A percentile compares a stretch with the other conserved stretches of the same genome.
Conservation (phyloP, 2,797 vertebrate species). For the Vireo griseus region DNA sequence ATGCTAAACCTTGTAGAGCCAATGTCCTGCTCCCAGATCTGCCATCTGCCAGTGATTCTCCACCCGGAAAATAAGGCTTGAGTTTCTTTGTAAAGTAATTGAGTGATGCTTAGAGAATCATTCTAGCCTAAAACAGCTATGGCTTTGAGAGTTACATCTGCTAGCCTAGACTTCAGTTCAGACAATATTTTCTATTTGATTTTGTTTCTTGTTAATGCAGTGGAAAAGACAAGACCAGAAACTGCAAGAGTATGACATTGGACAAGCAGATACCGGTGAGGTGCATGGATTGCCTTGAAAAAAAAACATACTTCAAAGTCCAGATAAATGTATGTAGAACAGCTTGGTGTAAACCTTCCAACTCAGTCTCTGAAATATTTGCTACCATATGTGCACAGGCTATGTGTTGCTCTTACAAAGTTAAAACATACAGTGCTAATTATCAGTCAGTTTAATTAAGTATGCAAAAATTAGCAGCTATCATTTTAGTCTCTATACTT, state of each 20-base stretch:
- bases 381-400: not conserved
- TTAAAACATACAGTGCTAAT: constrained; percentile 17
- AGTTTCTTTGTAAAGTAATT: not conserved
- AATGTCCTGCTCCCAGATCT: not conserved
- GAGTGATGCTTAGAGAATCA: not conserved
- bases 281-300: not conserved
- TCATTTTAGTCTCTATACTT: constrained; percentile 47
- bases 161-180: not conserved
- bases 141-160: not conserved
- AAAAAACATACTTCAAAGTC: not conserved
- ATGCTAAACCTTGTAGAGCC: not conserved
- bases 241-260: not conserved
- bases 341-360: not conserved
- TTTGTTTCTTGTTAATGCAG: not conserved
- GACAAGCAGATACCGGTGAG: not conserved
- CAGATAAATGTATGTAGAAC: not conserved
- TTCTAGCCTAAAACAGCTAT: not conserved
- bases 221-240: not conserved
- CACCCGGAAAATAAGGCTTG: not conserved
- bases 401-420: not conserved
- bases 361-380: constrained; percentile 13
- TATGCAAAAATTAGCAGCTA: constrained; percentile 13
- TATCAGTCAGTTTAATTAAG: constrained; percentile 21
- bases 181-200: not conserved
- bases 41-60: not conserved